These are phyloP conservation scores for Austrolebias charrua DNA, from an alignment of 2,797 vertebrate genomes.

Conservation along the genomic window DNA sequence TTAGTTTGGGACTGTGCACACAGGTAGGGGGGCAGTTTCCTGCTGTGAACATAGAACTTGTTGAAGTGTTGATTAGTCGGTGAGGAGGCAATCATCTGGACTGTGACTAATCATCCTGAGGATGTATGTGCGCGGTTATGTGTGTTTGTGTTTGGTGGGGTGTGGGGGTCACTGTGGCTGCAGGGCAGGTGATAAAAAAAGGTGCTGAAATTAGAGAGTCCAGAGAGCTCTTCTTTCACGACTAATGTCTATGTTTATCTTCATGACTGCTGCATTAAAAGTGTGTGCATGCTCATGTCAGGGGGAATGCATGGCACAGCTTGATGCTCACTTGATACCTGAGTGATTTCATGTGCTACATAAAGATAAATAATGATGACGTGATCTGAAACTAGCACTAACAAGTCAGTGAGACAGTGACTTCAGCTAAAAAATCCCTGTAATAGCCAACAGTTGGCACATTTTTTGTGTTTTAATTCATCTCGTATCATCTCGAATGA, in stretches of 20 bases:
- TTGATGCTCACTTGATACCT: constrained; percentile 37
- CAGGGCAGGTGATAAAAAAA: constrained; percentile 46
- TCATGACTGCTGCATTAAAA: constrained; percentile 27
- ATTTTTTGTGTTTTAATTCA: too few species aligned
- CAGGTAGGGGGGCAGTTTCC: constrained; percentile 67
- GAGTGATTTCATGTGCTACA: constrained; percentile 39
- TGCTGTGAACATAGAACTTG: constrained; percentile 18
- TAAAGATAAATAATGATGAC: constrained; percentile 49
- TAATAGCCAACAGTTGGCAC: too few species aligned
- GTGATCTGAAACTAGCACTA: constrained; percentile 42
- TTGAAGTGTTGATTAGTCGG: constrained; percentile 10
- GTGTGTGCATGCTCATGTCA: constrained; percentile 19
- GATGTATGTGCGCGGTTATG: background rate
- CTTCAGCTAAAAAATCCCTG: background rate
- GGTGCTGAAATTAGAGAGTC: constrained; percentile 51
- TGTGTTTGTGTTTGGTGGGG: too few species aligned
- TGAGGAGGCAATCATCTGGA: constrained; percentile 12
- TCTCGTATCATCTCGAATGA: too few species aligned
- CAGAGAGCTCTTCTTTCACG: constrained; percentile 53
- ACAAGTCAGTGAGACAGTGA: background rate
- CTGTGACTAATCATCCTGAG: constrained; percentile 12
- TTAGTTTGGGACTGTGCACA: constrained; percentile 48
- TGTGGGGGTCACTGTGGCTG: constrained; percentile 24
- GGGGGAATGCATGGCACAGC: constrained; percentile 5
- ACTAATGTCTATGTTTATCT: constrained; percentile 63